phyloP scores from a whole-genome alignment of 2,888 invertebrate genomes.

The Erebia aethiops region DNA sequence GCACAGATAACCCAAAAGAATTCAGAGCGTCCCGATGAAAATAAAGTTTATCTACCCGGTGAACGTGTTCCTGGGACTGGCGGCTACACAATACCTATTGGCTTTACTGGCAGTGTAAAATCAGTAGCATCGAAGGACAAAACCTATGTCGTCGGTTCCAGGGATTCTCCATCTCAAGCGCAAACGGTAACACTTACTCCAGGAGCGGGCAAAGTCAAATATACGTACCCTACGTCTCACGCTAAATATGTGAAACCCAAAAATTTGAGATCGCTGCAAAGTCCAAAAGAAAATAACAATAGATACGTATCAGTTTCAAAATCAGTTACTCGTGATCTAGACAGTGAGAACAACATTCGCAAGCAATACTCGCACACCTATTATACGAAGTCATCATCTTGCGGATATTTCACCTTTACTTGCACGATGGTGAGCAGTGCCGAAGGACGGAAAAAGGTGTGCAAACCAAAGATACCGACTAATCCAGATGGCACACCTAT shows the following conservation, averaged over 20 bases:
- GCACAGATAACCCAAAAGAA: conserved; percentile 84
- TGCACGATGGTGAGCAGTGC: conserved; percentile 91
- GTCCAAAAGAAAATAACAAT: conserved; percentile 71
- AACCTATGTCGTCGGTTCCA: conserved; percentile 82
- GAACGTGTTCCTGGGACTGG: conserved; percentile 86
- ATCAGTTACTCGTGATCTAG: conserved; percentile 89
- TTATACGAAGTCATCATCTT: conserved; percentile 93
- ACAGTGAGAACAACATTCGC: conserved; percentile 84
- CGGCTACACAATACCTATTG: conserved; percentile 86
- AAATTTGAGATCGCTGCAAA: conserved; percentile 65
- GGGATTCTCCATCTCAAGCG: conserved; percentile 85
- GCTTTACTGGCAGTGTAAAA: conserved; percentile 86
- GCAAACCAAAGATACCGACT: conserved; percentile 90
- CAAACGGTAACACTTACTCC: conserved; percentile 84
- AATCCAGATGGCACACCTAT: conserved; percentile 89
- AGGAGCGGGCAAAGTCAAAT: conserved; percentile 74
- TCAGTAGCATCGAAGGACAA: conserved; percentile 84
- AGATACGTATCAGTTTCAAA: conserved; percentile 91
- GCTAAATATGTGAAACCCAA: conserved; percentile 62
- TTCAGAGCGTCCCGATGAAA: conserved; percentile 77
- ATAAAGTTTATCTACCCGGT: conserved; percentile 85
- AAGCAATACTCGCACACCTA: conserved; percentile 90
- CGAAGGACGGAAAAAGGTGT: conserved; percentile 90
- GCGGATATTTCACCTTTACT: conserved; percentile 93
- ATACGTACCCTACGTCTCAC: conserved; percentile 57